Base-by-base conservation (phyloP, 2,888 invertebrate genomes). In the Mythimna lalbum region DNA sequence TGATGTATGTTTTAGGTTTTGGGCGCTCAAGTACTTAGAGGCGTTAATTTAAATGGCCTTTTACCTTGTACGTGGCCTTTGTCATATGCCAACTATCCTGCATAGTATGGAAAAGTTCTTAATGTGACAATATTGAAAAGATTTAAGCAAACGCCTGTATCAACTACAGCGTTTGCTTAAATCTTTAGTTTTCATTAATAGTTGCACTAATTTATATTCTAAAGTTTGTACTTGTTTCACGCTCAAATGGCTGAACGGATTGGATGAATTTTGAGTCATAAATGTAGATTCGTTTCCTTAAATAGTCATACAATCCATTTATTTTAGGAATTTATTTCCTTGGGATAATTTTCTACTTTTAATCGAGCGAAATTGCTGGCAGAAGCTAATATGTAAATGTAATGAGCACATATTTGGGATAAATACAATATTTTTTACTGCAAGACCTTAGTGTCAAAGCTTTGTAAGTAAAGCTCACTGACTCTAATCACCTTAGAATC, bases 31-130 rank as follows among this genome's bases (percentile, higher is more conserved):
- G 17, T 67, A 36, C 57, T 39, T 36, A 1, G 12, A 50, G 49
- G 33, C 53, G 70, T 21, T 80, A 83, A 81, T 70, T 69, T 17
- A 70, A 66, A 59, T 76, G 53, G 21, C 80, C 71, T 79, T 69
- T 66, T 66, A 43, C 31, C n/a, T 63, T n/a, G n/a, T 63, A 53
- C n/a, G 55, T 49, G 36, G 17, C 19, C 31, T 36, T 57, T 27
- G 43, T 23, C 52, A 64, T n/a, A 43, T 17, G 31, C 43, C 27
- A 27, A 4, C 27, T 4, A 2, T 27, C 27, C 6, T 43, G 43
- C 43, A 43, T 43, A 43, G 17, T 43, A 5, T 55, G 31, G 43
- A 23, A 33, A 49, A 21, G 7, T 39, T 4, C 6, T 19, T n/a
- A 50, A n/a, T 27, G 12, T 39, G 49, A n/a, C 23, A 33, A 36